Evolutionary conservation across 2,888 invertebrate genomes (phyloP), one percentile per base, ranked within the genome.

Genomic region (Pterostichus madidus): DNA sequence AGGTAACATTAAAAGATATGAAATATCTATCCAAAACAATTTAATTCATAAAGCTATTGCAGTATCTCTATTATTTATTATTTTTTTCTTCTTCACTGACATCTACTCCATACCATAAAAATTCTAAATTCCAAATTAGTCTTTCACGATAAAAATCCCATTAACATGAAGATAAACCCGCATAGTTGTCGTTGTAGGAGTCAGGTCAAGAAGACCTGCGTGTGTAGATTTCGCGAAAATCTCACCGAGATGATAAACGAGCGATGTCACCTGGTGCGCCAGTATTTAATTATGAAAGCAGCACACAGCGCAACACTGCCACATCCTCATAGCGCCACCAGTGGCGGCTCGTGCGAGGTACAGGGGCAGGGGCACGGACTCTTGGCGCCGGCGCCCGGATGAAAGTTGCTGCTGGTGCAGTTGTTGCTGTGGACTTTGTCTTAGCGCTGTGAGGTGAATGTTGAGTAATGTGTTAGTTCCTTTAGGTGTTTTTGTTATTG

Each of bases 281-380:
- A 64, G 64, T 64, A 35, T 64, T 64, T 64, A 64, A 64, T 64
- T 64, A 64, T 64, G 64, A 64, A 64, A 64, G 64, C 64, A 64
- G 64, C 64, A 64, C 64, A 64, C 64, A 35, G 64, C 64, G 24
- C 24, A 24, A 24, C 64, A 13, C 56, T 31, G 59, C 3, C 64
- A 64, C 64, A 64, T 64, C 64, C 64, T 64, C n/a, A 13, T 64
- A 59, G 64, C 64, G 35, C 64, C 64, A 64, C 59, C 59, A 59
- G 59, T 59, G 59, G 24, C 59, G 24, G 24, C 24, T 24, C 24
- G 59, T 59, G 59, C 59, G 24, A 24, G 59, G 17, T 24, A 24
- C 24, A 24, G 24, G 24, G 24, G n/a, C 49, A n/a, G 49, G 49
- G 49, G n/a, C 11, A 49, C 35, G 64, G 64, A 32, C 64, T 10